Evolutionary conservation across 2,797 vertebrate species (phyloP).

Genomic region (Dromococcyx pavoninus): DNA sequence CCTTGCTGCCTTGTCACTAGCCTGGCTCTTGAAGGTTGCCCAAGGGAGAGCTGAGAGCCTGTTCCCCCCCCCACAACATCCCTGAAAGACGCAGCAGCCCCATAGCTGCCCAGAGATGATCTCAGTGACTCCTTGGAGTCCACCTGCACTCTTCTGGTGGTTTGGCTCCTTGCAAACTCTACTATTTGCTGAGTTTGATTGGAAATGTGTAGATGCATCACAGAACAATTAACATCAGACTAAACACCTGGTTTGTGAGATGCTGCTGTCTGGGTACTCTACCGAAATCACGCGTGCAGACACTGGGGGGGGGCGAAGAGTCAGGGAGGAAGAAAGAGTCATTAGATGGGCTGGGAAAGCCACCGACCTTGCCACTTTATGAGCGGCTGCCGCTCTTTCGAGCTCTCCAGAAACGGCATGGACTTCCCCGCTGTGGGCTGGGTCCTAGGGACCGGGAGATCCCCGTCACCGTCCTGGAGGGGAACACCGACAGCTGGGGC

Average conservation of each 20-base stretch:
- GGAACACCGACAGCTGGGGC: background rate
- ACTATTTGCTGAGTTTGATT: rapidly evolving
- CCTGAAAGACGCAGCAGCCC: background rate
- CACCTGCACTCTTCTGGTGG: rapidly evolving
- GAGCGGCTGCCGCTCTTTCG: rapidly evolving
- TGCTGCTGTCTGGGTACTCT: background rate
- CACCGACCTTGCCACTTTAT: rapidly evolving
- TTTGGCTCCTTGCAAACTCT: background rate
- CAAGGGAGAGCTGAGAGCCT: background rate
- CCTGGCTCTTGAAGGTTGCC: rapidly evolving
- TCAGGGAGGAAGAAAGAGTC: background rate
- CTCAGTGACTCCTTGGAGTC: rapidly evolving
- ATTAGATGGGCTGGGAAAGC: rapidly evolving
- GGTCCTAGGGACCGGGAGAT: background rate
- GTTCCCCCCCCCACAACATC: rapidly evolving
- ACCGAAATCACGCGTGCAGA: background rate
- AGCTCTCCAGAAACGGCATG: background rate
- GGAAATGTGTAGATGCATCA: rapidly evolving
- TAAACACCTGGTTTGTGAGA: background rate
- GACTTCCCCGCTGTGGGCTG: too few relatives aligned
- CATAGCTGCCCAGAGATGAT: background rate
- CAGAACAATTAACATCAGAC: rapidly evolving
- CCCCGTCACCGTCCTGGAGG: background rate
- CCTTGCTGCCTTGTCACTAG: background rate
- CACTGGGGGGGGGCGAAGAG: rapidly evolving